phyloP scores from a whole-genome alignment of 2,113 vertebrate genomes.

The Cyanoramphus novaezelandiae region DNA sequence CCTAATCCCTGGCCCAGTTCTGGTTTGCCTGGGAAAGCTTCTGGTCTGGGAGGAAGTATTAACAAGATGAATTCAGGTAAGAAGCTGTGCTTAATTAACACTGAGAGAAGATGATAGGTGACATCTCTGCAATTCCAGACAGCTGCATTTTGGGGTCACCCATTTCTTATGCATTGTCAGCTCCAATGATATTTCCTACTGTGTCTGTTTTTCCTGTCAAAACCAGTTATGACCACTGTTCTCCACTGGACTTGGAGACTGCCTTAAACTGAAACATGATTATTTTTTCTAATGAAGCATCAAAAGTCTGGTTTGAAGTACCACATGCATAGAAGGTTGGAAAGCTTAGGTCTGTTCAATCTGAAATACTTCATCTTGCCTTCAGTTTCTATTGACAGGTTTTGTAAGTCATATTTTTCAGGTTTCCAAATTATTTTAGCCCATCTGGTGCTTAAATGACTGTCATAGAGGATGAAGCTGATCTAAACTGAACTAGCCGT shows the following conservation, averaged over 20 bases:
- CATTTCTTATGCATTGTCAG: background rate
- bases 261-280: background rate
- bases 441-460: background rate
- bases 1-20: slow-evolving; percentile 83
- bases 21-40: slow-evolving; percentile 77
- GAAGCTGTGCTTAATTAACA: background rate
- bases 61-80: slow-evolving; percentile 86
- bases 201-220: background rate
- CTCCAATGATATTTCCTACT: accelerated
- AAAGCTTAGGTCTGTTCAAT: background rate
- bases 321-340: background rate
- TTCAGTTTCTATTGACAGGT: background rate
- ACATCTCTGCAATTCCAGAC: background rate
- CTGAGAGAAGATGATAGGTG: background rate
- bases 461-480: background rate
- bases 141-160: background rate
- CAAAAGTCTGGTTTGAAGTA: background rate
- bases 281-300: background rate
- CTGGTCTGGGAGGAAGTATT: slow-evolving; percentile 71
- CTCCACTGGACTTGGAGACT: background rate
- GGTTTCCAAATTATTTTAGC: background rate
- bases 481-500: background rate
- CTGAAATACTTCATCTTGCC: background rate
- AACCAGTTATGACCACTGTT: background rate
- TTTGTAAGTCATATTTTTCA: background rate